These are phyloP conservation scores for Philereme transversata DNA, from an alignment of 2,888 invertebrate species.

Conservation along the genomic window DNA sequence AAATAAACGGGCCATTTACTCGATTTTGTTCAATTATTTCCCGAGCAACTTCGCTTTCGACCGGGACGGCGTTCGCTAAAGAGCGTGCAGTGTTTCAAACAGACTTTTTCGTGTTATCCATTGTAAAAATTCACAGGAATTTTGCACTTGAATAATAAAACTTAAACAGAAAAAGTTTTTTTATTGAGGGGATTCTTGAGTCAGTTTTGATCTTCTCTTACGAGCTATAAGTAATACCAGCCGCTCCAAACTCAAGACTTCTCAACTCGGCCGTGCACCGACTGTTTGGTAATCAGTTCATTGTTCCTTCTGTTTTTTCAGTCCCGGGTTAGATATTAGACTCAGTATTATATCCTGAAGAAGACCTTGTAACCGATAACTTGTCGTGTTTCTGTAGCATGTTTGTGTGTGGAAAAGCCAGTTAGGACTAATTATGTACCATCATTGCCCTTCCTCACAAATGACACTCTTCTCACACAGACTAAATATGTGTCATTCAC, in stretches of 20 bases:
- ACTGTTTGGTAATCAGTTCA: no score
- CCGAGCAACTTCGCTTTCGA: conserved; percentile 42
- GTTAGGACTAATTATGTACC: no score
- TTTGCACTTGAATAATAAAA: not conserved
- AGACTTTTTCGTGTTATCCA: not conserved
- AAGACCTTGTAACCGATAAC: no score
- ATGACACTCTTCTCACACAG: conserved; percentile 2
- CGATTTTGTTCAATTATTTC: conserved; percentile 57
- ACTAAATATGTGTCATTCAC: conserved; percentile 25
- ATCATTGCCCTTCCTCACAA: no score
- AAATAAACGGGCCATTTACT: conserved; percentile 56
- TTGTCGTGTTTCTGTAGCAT: no score
- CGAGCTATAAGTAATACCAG: no score
- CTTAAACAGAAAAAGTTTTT: not conserved
- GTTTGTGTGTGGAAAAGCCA: no score
- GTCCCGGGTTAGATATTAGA: no score
- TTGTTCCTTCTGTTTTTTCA: no score
- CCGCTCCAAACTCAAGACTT: no score
- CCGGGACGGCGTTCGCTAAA: conserved; percentile 27
- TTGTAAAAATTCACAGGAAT: not conserved
- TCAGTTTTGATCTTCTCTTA: not conserved
- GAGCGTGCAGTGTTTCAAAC: conserved; percentile 33
- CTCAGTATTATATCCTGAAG: no score
- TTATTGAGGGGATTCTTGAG: not conserved
- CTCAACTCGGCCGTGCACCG: no score